Conservation (phyloP, 2,888 invertebrate species). For the Mythimna loreyi region DNA sequence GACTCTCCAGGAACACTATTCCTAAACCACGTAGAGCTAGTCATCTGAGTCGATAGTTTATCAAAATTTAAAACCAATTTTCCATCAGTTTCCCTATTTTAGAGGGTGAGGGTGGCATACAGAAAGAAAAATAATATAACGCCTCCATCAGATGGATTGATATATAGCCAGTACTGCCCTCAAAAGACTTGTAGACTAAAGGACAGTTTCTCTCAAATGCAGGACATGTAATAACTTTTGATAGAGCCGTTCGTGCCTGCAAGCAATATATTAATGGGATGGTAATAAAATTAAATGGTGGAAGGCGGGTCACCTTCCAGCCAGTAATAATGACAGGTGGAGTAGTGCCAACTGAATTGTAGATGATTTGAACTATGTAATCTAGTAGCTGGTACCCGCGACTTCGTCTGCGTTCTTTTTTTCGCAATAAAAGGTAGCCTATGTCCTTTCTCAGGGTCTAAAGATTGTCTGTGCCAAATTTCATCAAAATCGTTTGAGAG, state of each 20-base stretch:
- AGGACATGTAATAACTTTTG: constrained; percentile 8
- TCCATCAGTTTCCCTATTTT: background rate
- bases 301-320: constrained; percentile 44
- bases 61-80: background rate
- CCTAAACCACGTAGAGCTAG: background rate
- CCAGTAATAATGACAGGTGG: constrained; percentile 29
- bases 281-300: constrained; percentile 39
- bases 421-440: no score
- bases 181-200: background rate
- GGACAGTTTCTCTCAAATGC: constrained; percentile 1
- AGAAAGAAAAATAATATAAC: background rate
- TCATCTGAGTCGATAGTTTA: background rate
- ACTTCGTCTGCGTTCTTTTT: no score
- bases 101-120: background rate
- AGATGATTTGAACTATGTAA: background rate
- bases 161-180: background rate
- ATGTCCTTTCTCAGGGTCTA: no score
- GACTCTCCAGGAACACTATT: background rate
- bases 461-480: no score
- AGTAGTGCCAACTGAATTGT: constrained; percentile 10
- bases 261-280: constrained; percentile 40
- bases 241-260: constrained; percentile 24
- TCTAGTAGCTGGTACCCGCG: no score
- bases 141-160: background rate
- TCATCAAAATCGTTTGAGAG: no score